Percentiles rank a stretch among this genome's conserved stretches.
These are phyloP conservation scores for Ceriagrion tenellum DNA, from an alignment of 2,888 invertebrate species.

Conservation along the genomic window DNA sequence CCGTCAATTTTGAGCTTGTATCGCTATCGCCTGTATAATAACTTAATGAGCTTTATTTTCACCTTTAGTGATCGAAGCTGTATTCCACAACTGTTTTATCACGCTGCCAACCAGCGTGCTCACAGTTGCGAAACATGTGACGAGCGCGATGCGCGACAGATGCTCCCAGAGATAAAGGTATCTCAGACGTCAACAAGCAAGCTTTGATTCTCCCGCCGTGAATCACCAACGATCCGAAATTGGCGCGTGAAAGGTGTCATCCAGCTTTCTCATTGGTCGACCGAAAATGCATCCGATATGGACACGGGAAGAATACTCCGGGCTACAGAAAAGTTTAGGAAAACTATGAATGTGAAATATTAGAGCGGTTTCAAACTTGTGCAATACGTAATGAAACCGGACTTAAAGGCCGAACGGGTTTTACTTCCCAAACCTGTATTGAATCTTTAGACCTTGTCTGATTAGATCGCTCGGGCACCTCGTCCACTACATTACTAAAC, in stretches of 20 bases:
- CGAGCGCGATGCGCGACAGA: not conserved
- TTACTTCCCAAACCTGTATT: not conserved
- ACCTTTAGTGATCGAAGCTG: not conserved
- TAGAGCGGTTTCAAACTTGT: not conserved
- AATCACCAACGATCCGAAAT: not conserved
- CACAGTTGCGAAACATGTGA: not conserved
- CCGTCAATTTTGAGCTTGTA: no score
- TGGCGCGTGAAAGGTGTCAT: not conserved
- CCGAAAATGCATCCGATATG: no score
- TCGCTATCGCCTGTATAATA: no score
- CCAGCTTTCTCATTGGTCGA: not conserved
- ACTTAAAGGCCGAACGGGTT: not conserved
- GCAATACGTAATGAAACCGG: not conserved
- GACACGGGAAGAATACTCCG: no score
- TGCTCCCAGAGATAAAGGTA: not conserved
- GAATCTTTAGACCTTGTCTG: not conserved
- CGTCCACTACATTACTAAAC: no score
- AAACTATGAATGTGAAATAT: no score
- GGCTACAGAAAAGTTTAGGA: no score
- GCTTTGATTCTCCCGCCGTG: not conserved
- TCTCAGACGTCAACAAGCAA: not conserved
- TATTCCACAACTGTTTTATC: not conserved
- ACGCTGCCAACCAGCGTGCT: not conserved
- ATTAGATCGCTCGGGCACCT: not conserved
- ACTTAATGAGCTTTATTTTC: not conserved